Evolutionary conservation across 2,113 vertebrate genomes (phyloP), one percentile per base, ranked within the genome.

Genomic region (Eulemur macaco): DNA sequence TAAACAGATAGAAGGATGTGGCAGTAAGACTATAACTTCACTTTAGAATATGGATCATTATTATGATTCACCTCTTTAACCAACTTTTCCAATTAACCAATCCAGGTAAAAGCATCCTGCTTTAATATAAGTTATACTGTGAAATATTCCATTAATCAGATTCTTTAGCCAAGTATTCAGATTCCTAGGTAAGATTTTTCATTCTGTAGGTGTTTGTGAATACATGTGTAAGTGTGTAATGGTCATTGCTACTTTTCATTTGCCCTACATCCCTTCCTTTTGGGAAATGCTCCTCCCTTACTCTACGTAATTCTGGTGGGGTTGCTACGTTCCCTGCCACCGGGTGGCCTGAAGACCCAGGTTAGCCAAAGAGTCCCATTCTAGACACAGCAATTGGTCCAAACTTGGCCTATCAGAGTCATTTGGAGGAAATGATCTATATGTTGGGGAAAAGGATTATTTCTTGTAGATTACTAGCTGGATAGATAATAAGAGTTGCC

Each of bases 391-490:
- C 45, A 92, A 34, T 8, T 64, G 71, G 56, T 56, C 37, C 74
- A 95, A 97, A 31, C n/a, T 73, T 85, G 21, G 87, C 42, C n/a
- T 88, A 66, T 39, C 25, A 95, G 63, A 95, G 15, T 63, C 27
- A 1, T 50, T 78, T 39, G 37, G 64, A 86, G 25, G 39, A 86
- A 91, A 86, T 86, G 0, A 86, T 74, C 58, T 83, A 27, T 25
- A 64, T 83, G 31, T 58, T 84, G 54, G 63, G 14, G 37, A 90
- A 94, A 89, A 89, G 42, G 29, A 25, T 86, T 31, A 78, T 73
- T 96, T 94, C 91, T 96, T 89, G 69, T 83, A 60, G 60, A 45
- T 77, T 63, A 82, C 68, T 96, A 47, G 25, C 15, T 83, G 9
- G 42, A 27, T 68, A 5, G 29, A 86, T 60, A 15, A n/a, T 73